These are phyloP conservation scores for Lepidostoma basale DNA, from an alignment of 1,140 invertebrate genomes.

Conservation along the genomic window DNA sequence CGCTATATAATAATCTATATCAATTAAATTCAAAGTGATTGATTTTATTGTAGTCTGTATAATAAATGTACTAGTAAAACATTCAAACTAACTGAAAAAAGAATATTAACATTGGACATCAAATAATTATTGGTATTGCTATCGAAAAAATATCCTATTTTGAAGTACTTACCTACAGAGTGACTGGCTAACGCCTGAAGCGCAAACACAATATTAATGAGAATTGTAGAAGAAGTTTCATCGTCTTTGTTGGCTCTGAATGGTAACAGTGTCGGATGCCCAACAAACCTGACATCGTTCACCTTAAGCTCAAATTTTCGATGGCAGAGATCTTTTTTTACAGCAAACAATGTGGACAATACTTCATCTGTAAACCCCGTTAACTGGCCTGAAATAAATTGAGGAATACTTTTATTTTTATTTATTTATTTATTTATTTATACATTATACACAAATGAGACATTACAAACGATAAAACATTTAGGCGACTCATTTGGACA, in stretches of 20 bases:
- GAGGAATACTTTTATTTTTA: neutral
- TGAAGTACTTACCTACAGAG: conserved; percentile 68
- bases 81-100: too few relatives aligned
- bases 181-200: conserved; percentile 87
- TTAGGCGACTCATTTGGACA: too few relatives aligned
- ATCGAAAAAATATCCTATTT: too few relatives aligned
- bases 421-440: too few relatives aligned
- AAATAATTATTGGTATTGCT: too few relatives aligned
- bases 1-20: too few relatives aligned
- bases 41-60: too few relatives aligned
- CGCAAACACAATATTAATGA: conserved; percentile 93
- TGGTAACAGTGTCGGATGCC: conserved; percentile 84
- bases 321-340: conserved; percentile 87
- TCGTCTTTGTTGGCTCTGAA: conserved; percentile 68
- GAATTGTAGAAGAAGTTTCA: conserved; percentile 70
- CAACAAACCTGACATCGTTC: conserved; percentile 93
- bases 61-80: too few relatives aligned
- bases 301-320: conserved; percentile 93
- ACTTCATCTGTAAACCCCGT: conserved; percentile 84
- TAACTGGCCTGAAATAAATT: conserved; percentile 59
- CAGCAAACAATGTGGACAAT: conserved; percentile 88
- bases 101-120: too few relatives aligned
- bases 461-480: too few relatives aligned
- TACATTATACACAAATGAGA: too few relatives aligned
- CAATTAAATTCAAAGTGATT: too few relatives aligned